Evolutionary conservation across 2,113 vertebrate genomes (phyloP), one percentile per base, ranked within the genome.

Genomic region (Passer domesticus): DNA sequence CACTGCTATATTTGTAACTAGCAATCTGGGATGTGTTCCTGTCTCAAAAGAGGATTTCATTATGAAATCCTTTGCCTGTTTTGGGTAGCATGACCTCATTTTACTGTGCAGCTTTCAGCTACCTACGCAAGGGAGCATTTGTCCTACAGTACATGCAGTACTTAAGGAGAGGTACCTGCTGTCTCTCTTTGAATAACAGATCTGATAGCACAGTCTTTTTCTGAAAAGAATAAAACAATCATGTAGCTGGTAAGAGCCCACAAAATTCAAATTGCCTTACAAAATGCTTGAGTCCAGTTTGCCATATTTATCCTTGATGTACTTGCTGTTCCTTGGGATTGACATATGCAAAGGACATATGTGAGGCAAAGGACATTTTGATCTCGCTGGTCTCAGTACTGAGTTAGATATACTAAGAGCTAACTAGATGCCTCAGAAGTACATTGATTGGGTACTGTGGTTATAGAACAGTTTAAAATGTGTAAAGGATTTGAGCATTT

Each of bases 51-150:
- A 7, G 44, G 35, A 70, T 35, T 49, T 13, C 10, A 15, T 88
- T 90, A 66, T 92, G 19, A 83, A 76, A 82, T 83, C 13, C 10
- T 83, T 49, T 92, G 33, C 52, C 39, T 41, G n/a, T 77, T 79
- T 41, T 81, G 55, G 70, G 43, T 77, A 41, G 11, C 18, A 30
- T 6, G 59, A 13, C 15, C 50, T 83, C 33, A 20, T 81, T 67
- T 73, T 75, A 41, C 22, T 83, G 35, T 9, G 28, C 74, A 60
- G 44, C 24, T 91, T 94, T 35, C 62, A 78, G 33, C 63, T 66
- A 9, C 59, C 46, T 76, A 55, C 5, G 0, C 35, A 87, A 55
- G 14, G 24, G 44, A 83, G 46, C 16, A 16, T 91, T 89, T 78
- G 62, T 81, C 60, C 27, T 74, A 25, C 19, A 46, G 81, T 59